Percentiles rank a stretch among this genome's conserved stretches.
These are phyloP conservation scores for Drosophila nr. medialis DNA, from an alignment of 2,888 invertebrate genomes.

Conservation along the genomic window DNA sequence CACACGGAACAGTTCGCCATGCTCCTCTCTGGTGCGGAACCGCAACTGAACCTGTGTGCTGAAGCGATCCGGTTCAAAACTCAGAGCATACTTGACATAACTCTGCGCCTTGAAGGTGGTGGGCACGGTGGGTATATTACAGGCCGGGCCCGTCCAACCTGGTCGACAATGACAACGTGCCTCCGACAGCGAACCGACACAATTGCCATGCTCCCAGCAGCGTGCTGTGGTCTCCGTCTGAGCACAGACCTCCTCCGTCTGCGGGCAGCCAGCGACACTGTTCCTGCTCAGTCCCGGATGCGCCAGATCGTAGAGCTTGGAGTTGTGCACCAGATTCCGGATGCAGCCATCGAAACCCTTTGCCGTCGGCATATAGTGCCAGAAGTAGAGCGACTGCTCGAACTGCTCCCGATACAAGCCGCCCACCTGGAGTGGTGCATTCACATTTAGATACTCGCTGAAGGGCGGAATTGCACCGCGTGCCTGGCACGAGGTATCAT, in stretches of 20 bases:
- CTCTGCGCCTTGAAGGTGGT: constrained; percentile 97
- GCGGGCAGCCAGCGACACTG: constrained; percentile 95
- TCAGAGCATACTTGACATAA: constrained; percentile 98
- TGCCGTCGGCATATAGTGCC: constrained; percentile 95
- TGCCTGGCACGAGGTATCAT: constrained; percentile 95
- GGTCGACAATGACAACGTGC: constrained; percentile 97
- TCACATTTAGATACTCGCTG: constrained; percentile 97
- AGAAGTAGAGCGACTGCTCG: constrained; percentile 94
- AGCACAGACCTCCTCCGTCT: constrained; percentile 96
- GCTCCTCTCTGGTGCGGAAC: constrained; percentile 96
- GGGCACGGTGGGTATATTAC: constrained; percentile 93
- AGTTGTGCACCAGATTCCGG: constrained; percentile 97
- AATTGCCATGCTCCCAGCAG: constrained; percentile 97
- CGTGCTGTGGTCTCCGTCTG: constrained; percentile 93
- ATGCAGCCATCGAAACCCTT: constrained; percentile 98
- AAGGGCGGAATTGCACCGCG: constrained; percentile 96
- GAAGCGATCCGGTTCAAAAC: constrained; percentile 96
- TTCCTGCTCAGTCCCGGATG: constrained; percentile 95
- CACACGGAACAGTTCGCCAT: constrained; percentile 96
- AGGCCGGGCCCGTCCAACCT: constrained; percentile 96
- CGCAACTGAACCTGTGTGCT: constrained; percentile 96
- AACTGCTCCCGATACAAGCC: constrained; percentile 96
- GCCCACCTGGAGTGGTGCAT: constrained; percentile 97
- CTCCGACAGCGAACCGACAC: constrained; percentile 95
- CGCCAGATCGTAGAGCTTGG: constrained; percentile 97